Conservation (phyloP, 2,113 vertebrate genomes). For the Prochilodus magdalenae region DNA sequence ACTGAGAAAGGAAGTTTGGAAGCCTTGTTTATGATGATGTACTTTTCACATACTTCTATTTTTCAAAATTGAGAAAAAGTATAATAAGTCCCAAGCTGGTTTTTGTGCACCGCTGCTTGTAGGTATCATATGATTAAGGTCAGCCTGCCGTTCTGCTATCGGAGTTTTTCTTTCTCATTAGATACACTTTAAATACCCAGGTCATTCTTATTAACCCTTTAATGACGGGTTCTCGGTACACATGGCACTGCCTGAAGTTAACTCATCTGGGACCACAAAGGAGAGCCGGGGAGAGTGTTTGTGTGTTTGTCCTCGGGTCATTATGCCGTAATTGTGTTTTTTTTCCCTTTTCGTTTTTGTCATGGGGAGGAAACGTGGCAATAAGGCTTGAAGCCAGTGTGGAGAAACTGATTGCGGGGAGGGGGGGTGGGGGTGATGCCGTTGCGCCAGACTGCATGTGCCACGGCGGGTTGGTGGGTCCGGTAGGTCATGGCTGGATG, state of each 20-base stretch:
- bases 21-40: no score
- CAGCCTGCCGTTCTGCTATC: background rate
- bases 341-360: slow-evolving; percentile 44
- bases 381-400: slow-evolving; percentile 71
- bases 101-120: background rate
- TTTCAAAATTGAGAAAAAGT: no score
- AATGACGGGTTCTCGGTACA: slow-evolving; percentile 14
- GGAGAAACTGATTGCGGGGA: slow-evolving; percentile 65
- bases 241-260: slow-evolving; percentile 3
- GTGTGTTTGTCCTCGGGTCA: slow-evolving; percentile 71
- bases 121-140: slow-evolving; percentile 8
- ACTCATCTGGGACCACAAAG: slow-evolving; percentile 37
- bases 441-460: slow-evolving; percentile 72
- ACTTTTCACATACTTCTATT: no score
- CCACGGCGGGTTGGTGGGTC: slow-evolving; percentile 67
- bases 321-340: slow-evolving; percentile 69
- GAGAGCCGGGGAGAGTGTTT: slow-evolving; percentile 52
- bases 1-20: no score
- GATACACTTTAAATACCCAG: slow-evolving; percentile 23
- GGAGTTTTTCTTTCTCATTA: background rate
- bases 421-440: slow-evolving; percentile 52
- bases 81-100: background rate
- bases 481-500: slow-evolving; percentile 75
- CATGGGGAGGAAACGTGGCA: slow-evolving; percentile 69
- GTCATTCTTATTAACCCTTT: slow-evolving; percentile 34